Conservation (phyloP, 30 jellyfish, hydroid and myxozoan species). For the Hydra vulgaris region DNA sequence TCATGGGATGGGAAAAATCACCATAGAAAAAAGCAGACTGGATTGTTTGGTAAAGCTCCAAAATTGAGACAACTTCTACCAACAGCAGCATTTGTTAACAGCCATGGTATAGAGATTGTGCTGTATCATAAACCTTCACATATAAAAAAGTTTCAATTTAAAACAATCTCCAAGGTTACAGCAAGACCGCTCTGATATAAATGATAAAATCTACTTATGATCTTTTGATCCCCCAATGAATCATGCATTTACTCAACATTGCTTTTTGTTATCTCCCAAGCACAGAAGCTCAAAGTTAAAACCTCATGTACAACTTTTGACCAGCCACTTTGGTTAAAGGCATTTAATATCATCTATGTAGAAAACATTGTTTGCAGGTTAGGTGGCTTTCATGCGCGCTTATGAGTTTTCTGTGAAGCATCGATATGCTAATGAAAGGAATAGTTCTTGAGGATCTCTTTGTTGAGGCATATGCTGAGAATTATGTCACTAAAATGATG, state of each 20-base stretch:
- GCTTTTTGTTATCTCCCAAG: constrained; percentile 12
- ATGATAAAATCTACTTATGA: too few relatives aligned
- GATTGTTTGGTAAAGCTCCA: too few relatives aligned
- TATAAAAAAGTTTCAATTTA: constrained; percentile 2
- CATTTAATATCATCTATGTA: constrained; percentile 5
- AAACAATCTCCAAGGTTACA: background rate
- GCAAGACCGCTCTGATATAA: constrained; percentile 1
- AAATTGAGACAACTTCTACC: constrained; percentile 19
- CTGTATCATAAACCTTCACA: background rate
- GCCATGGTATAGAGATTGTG: constrained; percentile 14
- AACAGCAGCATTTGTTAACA: constrained; percentile 6
- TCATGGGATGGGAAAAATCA: too few relatives aligned
- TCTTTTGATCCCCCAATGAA: too few relatives aligned
- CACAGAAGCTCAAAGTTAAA: constrained; percentile 7
- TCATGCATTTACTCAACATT: constrained; percentile 30
- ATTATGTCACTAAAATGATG: constrained; percentile 14
- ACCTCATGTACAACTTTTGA: constrained; percentile 33
- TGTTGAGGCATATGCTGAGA: constrained; percentile 29
- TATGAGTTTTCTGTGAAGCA: constrained; percentile 32
- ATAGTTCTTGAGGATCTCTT: constrained; percentile 31
- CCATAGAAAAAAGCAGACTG: background rate
- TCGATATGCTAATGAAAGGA: constrained; percentile 28
- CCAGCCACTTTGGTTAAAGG: constrained; percentile 47
- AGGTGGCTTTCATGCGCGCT: constrained; percentile 35
- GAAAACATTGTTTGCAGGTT: constrained; percentile 32